Evolutionary conservation across 1,140 invertebrate genomes (phyloP).

Genomic region (Probaryconus sp.): DNA sequence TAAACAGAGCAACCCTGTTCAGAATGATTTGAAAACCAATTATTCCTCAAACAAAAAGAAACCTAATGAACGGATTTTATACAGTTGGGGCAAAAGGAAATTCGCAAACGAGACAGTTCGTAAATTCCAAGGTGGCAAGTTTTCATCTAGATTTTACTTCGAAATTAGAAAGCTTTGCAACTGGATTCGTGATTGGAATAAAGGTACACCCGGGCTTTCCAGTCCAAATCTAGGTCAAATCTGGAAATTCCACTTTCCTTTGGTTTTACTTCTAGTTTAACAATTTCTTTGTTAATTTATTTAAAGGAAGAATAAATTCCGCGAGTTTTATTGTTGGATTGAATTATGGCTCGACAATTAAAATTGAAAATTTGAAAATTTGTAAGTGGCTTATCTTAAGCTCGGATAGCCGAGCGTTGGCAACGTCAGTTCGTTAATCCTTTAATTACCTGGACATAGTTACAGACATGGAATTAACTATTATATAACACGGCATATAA

Average conservation of each 20-base stretch:
- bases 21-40: too few relatives aligned
- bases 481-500: constrained; percentile 44
- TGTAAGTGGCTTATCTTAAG: constrained; percentile 36
- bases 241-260: constrained; percentile 3
- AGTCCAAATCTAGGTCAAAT: neutral
- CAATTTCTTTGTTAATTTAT: neutral
- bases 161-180: constrained; percentile 7
- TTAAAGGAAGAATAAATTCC: neutral
- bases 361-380: constrained; percentile 43
- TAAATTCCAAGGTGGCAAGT: neutral
- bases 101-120: too few relatives aligned
- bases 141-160: neutral
- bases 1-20: too few relatives aligned
- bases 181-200: constrained; percentile 9
- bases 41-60: too few relatives aligned
- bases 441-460: constrained; percentile 72
- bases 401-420: constrained; percentile 26
- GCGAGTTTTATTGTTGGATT: neutral
- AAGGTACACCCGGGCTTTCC: neutral
- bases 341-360: constrained; percentile 6
- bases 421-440: constrained; percentile 66
- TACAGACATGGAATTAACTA: constrained; percentile 69
- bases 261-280: constrained; percentile 1
- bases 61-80: too few relatives aligned
- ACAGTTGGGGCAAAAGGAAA: too few relatives aligned